Evolutionary conservation across 2,797 vertebrate species (phyloP), one percentile per base, ranked within the genome.

Genomic region (Spinibarbus caldwelli): DNA sequence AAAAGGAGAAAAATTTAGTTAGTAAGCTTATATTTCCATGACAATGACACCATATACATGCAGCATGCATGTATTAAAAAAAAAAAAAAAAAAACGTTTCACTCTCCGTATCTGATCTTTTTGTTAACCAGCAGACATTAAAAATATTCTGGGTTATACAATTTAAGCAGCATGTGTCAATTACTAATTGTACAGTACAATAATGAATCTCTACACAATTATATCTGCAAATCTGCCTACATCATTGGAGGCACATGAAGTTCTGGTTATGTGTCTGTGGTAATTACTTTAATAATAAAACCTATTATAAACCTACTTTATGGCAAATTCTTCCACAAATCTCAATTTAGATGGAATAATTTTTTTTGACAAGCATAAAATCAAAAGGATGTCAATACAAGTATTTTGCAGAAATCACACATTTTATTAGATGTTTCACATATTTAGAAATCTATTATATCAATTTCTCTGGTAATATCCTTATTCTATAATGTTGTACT

Each of bases 401-500:
- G 76, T 49, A 64, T 89, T 95, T 95, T 94, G 95, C 96, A 96
- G 95, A 96, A 96, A 95, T 96, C 95, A 97, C 95, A 96, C 94
- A 95, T 90, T 98, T 97, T 97, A 97, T 97, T 98, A 94, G 91
- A 94, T 88, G 88, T 88, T 90, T 57, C 41, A 41, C 26, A 41
- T 31, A 89, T 92, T 95, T 96, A 96, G 95, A 95, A 94, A 93
- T 93, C 93, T 23, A 29, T 62, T 23, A 62, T 6, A 82, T 81
- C 26, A 62, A 59, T 57, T 62, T 38, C 38, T 62, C 19, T 14
- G 5, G 23, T 41, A 14, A 71, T 31, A 57, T 38, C 59, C 59
- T 31, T 23, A 77, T n/a, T 34, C 12, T 77, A 77, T 54, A 54
- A 57, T 77, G 73, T n/a, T 57, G 21, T 38, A 31, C 14, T 64